A percentile compares a stretch with the other conserved stretches of the same genome.
These are phyloP conservation scores for Campoplex capitator DNA, from an alignment of 2,888 invertebrate genomes.

Conservation along the genomic window DNA sequence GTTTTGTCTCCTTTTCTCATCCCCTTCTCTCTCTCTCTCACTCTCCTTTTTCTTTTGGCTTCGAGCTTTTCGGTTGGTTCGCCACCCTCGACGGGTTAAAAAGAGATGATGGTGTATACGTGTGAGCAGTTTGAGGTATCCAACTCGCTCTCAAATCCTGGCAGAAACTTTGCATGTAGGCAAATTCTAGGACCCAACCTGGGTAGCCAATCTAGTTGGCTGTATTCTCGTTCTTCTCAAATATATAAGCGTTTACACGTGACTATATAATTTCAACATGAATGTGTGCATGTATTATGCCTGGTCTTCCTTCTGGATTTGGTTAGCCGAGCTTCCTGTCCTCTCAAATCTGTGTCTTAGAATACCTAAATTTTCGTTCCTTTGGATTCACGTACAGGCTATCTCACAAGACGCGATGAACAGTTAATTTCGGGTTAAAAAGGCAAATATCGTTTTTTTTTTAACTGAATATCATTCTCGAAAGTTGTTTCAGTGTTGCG, in stretches of 20 bases:
- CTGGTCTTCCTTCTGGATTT: neutral
- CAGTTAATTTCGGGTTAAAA: neutral
- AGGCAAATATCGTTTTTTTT: neutral
- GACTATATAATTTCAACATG: neutral
- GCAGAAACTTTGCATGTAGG: constrained; percentile 56
- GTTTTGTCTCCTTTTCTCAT: neutral
- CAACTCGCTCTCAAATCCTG: constrained; percentile 53
- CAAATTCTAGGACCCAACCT: constrained; percentile 9
- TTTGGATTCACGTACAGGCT: neutral
- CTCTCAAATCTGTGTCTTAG: constrained; percentile 25
- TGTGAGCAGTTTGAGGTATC: constrained; percentile 47
- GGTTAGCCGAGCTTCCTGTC: constrained; percentile 25
- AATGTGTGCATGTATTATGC: neutral
- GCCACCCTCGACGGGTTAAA: constrained; percentile 13
- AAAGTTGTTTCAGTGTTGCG: neutral
- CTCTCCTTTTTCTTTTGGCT: neutral
- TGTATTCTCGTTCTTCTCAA: neutral
- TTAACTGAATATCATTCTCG: neutral
- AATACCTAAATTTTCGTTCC: constrained; percentile 12
- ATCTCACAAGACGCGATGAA: neutral
- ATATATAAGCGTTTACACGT: neutral
- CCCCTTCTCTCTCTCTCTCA: neutral
- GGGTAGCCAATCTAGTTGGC: neutral
- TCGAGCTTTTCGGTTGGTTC: constrained; percentile 21
- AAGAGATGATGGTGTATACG: constrained; percentile 23